Conservation (phyloP, 2,888 invertebrate species). For the Brenthis ino region DNA sequence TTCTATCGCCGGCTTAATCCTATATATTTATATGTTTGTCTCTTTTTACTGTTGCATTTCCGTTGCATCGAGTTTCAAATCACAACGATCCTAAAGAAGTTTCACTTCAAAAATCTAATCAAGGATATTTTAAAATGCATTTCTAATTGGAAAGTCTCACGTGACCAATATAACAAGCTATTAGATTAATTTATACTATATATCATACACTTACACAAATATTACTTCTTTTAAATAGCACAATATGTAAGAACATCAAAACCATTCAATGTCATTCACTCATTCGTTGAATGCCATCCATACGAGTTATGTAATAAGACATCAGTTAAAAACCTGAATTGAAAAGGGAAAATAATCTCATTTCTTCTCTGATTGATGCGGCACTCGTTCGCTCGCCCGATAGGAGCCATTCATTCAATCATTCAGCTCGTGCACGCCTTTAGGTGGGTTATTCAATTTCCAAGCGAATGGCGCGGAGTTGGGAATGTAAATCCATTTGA, state of each 20-base stretch:
- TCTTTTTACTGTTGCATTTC: no score
- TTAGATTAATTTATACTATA: no score
- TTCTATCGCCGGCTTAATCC: no score
- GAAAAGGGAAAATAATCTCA: conserved; percentile 33
- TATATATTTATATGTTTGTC: no score
- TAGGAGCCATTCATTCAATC: conserved; percentile 35
- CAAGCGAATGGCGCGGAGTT: conserved; percentile 28
- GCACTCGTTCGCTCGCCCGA: conserved; percentile 28
- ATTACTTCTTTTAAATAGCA: no score
- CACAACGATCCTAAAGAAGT: no score
- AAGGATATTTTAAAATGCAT: no score
- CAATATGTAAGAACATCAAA: background rate
- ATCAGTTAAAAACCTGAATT: conserved; percentile 22
- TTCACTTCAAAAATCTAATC: no score
- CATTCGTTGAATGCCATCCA: background rate
- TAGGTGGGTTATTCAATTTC: conserved; percentile 40
- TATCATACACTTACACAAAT: no score
- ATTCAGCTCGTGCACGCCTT: conserved; percentile 37
- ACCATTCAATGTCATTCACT: conserved; percentile 1
- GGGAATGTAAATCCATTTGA: conserved; percentile 34
- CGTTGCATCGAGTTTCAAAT: no score
- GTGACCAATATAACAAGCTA: no score
- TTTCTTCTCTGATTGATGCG: conserved; percentile 35
- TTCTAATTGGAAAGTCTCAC: no score
- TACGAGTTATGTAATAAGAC: conserved; percentile 7